A percentile compares a stretch with the other conserved stretches of the same genome.
phyloP scores from a whole-genome alignment of 2,797 vertebrate species.

The Psittacula echo region DNA sequence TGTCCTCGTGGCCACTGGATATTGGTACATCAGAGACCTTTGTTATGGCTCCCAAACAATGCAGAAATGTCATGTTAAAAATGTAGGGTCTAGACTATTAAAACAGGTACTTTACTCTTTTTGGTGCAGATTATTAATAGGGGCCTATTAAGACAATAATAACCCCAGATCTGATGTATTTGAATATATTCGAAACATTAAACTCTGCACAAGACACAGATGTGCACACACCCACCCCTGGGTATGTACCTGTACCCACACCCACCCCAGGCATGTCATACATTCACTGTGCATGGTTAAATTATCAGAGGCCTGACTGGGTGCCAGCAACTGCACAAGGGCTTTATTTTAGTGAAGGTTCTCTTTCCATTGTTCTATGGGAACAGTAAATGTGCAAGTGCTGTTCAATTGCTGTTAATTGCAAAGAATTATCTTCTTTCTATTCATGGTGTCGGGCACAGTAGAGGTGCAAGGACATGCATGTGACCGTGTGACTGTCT shows the following conservation, averaged over 20 bases:
- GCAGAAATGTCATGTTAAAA: neutral
- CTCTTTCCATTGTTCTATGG: neutral
- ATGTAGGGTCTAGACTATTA: neutral
- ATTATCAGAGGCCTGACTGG: neutral
- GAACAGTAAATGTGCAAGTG: neutral
- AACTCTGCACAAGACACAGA: neutral
- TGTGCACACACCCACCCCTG: neutral
- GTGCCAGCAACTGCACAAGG: neutral
- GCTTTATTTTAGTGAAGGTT: neutral
- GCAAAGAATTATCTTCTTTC: neutral
- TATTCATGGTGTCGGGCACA: neutral
- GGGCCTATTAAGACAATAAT: neutral
- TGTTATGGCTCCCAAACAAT: neutral
- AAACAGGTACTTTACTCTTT: neutral
- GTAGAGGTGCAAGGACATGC: neutral
- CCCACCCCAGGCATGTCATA: neutral
- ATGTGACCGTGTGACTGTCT: neutral
- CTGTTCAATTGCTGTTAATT: neutral
- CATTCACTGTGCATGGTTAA: neutral
- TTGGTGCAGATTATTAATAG: neutral
- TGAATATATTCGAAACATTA: neutral
- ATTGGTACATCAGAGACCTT: slow-evolving; percentile 11
- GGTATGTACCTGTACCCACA: neutral
- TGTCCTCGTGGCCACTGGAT: neutral
- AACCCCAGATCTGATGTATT: neutral